These are phyloP conservation scores for Agrypnia vestita DNA, from an alignment of 1,140 invertebrate species.

Conservation along the genomic window DNA sequence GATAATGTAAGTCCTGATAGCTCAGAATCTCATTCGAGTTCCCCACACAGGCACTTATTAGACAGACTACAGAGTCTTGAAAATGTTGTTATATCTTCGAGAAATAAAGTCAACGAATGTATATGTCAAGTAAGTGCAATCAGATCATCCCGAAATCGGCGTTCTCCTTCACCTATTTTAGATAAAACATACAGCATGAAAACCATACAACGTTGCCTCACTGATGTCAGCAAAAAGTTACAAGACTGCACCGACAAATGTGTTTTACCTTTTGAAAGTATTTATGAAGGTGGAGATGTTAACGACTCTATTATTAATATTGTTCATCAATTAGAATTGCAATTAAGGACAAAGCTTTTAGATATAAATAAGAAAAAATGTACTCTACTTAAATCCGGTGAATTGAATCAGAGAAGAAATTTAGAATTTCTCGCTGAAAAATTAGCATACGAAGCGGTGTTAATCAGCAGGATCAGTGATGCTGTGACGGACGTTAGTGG, in stretches of 20 bases:
- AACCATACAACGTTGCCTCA: slow-evolving; percentile 75
- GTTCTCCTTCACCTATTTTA: slow-evolving; percentile 75
- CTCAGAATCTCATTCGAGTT: slow-evolving; percentile 62
- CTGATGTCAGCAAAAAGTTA: slow-evolving; percentile 74
- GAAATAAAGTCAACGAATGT: slow-evolving; percentile 72
- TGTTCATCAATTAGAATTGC: slow-evolving; percentile 77
- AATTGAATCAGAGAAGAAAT: slow-evolving; percentile 78
- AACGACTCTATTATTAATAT: slow-evolving; percentile 76
- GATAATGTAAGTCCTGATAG: slow-evolving; percentile 66
- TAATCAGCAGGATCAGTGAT: slow-evolving; percentile 77
- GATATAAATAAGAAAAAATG: slow-evolving; percentile 78
- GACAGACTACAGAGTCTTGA: slow-evolving; percentile 75
- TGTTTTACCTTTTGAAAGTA: slow-evolving; percentile 68
- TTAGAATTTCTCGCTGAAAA: slow-evolving; percentile 82
- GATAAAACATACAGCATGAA: slow-evolving; percentile 75
- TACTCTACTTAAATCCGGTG: slow-evolving; percentile 75
- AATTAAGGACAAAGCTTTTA: slow-evolving; percentile 78
- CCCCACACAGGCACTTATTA: slow-evolving; percentile 71
- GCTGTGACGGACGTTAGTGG: slow-evolving; percentile 72
- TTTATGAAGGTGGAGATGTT: slow-evolving; percentile 66
- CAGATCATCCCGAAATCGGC: slow-evolving; percentile 71
- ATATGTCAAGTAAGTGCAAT: slow-evolving; percentile 74
- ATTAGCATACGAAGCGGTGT: slow-evolving; percentile 82
- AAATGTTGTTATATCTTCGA: slow-evolving; percentile 74
- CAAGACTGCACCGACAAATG: slow-evolving; percentile 75